Evolutionary conservation across 2,888 invertebrate genomes (phyloP).

Genomic region (Drosophila aldrichi): DNA sequence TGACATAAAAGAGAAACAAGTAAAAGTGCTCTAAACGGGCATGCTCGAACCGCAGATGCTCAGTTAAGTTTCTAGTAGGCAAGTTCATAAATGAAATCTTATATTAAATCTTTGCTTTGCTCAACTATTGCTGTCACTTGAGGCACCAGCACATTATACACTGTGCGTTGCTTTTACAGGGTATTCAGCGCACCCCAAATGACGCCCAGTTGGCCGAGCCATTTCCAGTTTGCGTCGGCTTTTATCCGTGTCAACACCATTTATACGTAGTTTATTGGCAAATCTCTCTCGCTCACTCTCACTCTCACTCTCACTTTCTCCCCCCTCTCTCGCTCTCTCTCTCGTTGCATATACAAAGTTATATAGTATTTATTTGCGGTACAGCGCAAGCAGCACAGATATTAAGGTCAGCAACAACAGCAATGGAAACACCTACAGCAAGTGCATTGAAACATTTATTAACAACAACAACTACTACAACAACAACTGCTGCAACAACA

Average conservation of each 20-base stretch:
- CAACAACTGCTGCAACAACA: conserved; percentile 13
- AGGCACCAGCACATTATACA: no score
- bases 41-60: neutral
- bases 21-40: neutral
- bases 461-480: conserved; percentile 15
- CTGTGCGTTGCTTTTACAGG: neutral
- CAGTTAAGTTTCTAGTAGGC: no score
- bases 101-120: no score
- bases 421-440: conserved; percentile 20
- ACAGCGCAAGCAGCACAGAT: conserved; percentile 15
- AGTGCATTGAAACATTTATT: conserved; percentile 12
- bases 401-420: conserved; percentile 51
- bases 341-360: neutral
- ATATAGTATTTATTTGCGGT: conserved; percentile 4
- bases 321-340: neutral
- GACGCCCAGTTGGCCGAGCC: conserved; percentile 5
- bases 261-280: conserved; percentile 16
- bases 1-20: conserved; percentile 12
- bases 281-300: neutral
- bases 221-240: conserved; percentile 11
- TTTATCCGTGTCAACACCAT: conserved; percentile 40
- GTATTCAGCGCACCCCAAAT: conserved; percentile 1
- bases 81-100: no score
- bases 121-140: no score
- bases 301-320: no score